phyloP scores from a whole-genome alignment of 2,113 vertebrate genomes.

The Paedocypris sp. region DNA sequence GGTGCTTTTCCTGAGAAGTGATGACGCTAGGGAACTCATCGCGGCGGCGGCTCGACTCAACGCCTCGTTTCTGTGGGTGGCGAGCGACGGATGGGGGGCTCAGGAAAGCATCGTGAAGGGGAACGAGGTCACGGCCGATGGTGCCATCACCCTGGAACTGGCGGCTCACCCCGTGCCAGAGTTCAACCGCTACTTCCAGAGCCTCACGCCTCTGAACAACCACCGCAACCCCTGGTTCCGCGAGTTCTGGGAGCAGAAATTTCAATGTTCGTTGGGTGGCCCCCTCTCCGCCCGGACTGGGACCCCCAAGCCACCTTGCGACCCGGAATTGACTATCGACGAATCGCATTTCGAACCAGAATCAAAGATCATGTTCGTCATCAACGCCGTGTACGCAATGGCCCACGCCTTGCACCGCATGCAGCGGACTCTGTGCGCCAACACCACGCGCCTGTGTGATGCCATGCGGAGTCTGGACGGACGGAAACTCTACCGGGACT shows the following conservation, averaged over 20 bases:
- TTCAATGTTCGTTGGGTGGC: conserved; percentile 76
- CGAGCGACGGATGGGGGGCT: conserved; percentile 94
- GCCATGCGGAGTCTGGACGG: conserved; percentile 89
- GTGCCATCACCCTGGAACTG: conserved; percentile 91
- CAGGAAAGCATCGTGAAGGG: conserved; percentile 95
- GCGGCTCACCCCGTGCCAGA: conserved; percentile 80
- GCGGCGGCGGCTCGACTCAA: conserved; percentile 84
- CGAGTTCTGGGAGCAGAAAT: conserved; percentile 98
- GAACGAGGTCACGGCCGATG: conserved; percentile 80
- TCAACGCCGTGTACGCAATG: conserved; percentile 94
- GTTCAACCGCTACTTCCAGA: conserved; percentile 88
- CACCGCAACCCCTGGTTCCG: conserved; percentile 90
- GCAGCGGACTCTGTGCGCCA: conserved; percentile 84
- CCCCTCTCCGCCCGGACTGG: conserved; percentile 26
- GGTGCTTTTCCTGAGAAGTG: conserved; percentile 87
- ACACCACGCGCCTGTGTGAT: conserved; percentile 87
- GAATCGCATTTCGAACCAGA: conserved; percentile 87
- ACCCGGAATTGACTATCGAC: conserved; percentile 74
- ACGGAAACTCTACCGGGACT: conserved; percentile 85
- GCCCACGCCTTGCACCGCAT: conserved; percentile 87
- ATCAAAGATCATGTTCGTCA: conserved; percentile 98
- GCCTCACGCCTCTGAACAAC: conserved; percentile 77
- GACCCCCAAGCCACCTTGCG: conserved; percentile 60
- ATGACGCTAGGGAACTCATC: conserved; percentile 87
- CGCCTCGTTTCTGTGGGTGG: conserved; percentile 92